A percentile compares a stretch with the other conserved stretches of the same genome.
Evolutionary conservation across 2,113 vertebrate species (phyloP).

Genomic region (Pterocles burchelli): DNA sequence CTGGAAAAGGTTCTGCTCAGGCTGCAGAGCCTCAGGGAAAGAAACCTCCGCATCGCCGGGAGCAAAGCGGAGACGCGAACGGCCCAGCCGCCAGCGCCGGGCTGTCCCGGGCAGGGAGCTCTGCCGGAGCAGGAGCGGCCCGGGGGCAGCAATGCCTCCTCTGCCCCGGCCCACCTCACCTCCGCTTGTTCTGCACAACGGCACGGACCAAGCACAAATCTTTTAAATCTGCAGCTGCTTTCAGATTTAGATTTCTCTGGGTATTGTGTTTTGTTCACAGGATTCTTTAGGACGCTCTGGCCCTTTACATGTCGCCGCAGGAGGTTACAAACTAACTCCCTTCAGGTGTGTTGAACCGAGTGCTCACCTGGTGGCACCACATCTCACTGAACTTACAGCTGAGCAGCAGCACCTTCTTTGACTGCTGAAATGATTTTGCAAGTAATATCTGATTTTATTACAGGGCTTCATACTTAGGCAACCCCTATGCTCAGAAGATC

Average conservation of each 20-base stretch:
- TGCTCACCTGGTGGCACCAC: not conserved
- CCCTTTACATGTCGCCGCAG: not conserved
- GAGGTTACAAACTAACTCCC: too few species aligned
- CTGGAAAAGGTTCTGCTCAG: not conserved
- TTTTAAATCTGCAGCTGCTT: too few species aligned
- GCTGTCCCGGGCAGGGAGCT: accelerated
- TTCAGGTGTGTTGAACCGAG: not conserved
- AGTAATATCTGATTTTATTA: not conserved
- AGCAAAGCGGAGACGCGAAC: accelerated
- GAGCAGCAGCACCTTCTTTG: not conserved
- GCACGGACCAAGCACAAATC: accelerated
- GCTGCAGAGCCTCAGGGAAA: not conserved
- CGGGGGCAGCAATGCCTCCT: not conserved
- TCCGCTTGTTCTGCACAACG: accelerated
- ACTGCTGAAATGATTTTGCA: not conserved
- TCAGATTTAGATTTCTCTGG: too few species aligned
- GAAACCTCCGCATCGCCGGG: accelerated
- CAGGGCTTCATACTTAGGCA: not conserved
- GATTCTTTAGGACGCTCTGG: not conserved
- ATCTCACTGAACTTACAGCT: not conserved
- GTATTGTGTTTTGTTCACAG: not conserved
- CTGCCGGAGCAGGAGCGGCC: not conserved
- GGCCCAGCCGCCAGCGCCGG: accelerated
- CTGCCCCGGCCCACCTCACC: too few species aligned
- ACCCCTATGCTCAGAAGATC: accelerated